Base-by-base conservation (phyloP, 2,797 vertebrate genomes). In the Coreius guichenoti region DNA sequence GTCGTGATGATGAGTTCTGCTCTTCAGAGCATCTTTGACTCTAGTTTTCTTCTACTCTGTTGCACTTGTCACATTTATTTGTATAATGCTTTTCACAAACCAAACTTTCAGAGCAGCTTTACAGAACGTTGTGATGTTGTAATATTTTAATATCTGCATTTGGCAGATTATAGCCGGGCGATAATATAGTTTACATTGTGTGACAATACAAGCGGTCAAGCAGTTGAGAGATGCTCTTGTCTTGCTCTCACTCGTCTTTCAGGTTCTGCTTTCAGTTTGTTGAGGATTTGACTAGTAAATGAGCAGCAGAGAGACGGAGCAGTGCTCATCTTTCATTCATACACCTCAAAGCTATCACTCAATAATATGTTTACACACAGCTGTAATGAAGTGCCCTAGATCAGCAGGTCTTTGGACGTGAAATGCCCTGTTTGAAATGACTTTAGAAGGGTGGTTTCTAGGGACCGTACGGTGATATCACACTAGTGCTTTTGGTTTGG, bases 271-370 rank as follows among this genome's bases (percentile, higher is more conserved):
- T 31, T 54, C 5, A 51, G 69, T 83, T 83, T 80, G 67, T 82
- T 78, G 33, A 23, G 14, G n/a, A 86, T 89, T 87, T 89, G 83
- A 84, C 86, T 89, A 58, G 74, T 56, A 87, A 89, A 87, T 89
- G 72, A 84, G 81, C 39, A 58, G 73, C 47, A 47, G 16, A 43
- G 80, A 21, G 67, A 19, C 39, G 6, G 56, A 63, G 54, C 69
- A 26, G 78, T 0, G 23, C n/a, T 63, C n/a, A n/a, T 70, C 33
- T 23, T 26, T n/a, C 58, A 47, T 65, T 21, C 8, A 77, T 67
- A 49, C 3, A 8, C n/a, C 7, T 61, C n/a, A 29, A 8, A n/a
- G 54, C 54, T 17, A 29, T 76, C 31, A 13, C 21, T 58, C 39
- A 79, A 21, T n/a, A n/a, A 63, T n/a, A 26, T 43, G n/a, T 49